These are phyloP conservation scores for Miltochrista miniata DNA, from an alignment of 2,888 invertebrate species.

Conservation along the genomic window DNA sequence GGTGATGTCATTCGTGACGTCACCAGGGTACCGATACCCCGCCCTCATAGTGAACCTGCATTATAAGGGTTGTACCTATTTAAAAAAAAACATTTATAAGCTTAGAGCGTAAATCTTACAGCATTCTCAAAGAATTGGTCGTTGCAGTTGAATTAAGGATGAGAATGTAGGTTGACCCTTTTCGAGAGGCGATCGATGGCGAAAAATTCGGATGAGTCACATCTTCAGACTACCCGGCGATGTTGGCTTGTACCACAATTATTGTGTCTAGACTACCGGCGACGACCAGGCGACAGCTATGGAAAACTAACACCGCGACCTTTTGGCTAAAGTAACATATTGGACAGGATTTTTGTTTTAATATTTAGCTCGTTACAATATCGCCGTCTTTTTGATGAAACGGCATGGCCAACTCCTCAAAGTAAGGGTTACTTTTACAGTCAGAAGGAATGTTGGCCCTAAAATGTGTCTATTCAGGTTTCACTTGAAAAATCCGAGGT, in stretches of 20 bases:
- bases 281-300: conserved; percentile 68
- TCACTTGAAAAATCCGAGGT: no score
- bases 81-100: neutral
- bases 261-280: conserved; percentile 79
- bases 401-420: no score
- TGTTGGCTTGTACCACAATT: conserved; percentile 74
- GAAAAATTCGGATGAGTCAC: conserved; percentile 73
- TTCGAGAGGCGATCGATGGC: conserved; percentile 68
- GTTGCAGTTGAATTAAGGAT: no score
- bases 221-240: conserved; percentile 67
- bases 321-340: conserved; percentile 40
- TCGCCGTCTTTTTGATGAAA: no score
- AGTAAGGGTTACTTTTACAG: no score
- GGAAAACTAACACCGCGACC: conserved; percentile 58
- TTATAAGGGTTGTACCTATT: neutral
- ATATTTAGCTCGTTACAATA: no score
- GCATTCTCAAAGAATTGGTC: no score
- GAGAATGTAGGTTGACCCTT: no score
- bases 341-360: neutral
- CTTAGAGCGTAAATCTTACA: neutral
- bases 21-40: conserved; percentile 33
- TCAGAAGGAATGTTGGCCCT: no score
- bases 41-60: conserved; percentile 14
- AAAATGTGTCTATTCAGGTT: no score
- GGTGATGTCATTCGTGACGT: conserved; percentile 58